Percentiles rank a stretch among this genome's conserved stretches.
These are phyloP conservation scores for Panthera uncia DNA, from an alignment of 2,113 vertebrate species.

Conservation along the genomic window DNA sequence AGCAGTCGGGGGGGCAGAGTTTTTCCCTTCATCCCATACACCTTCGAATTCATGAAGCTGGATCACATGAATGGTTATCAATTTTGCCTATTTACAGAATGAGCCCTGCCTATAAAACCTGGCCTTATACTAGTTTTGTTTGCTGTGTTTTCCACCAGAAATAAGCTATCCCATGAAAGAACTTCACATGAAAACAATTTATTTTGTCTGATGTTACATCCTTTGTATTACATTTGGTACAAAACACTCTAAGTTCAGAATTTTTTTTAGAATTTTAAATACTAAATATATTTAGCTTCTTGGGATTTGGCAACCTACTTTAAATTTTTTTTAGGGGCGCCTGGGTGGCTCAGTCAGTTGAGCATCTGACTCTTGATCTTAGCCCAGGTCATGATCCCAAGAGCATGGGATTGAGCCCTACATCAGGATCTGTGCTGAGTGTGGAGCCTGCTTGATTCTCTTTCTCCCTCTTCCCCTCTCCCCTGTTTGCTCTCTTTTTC, in stretches of 20 bases:
- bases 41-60: neutral
- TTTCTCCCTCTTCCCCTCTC: no score
- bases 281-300: neutral
- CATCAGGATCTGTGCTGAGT: no score
- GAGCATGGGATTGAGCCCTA: no score
- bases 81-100: neutral
- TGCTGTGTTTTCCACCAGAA: neutral
- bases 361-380: no score
- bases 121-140: neutral
- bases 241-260: neutral
- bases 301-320: neutral
- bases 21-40: neutral
- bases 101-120: fast-evolving
- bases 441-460: no score
- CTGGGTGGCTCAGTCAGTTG: no score
- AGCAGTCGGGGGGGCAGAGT: no score
- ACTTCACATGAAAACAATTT: neutral
- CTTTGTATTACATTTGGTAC: neutral
- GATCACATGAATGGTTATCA: neutral
- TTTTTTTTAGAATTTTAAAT: neutral
- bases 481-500: no score
- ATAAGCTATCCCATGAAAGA: neutral
- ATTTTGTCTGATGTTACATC: neutral
- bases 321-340: neutral
- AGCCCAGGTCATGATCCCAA: no score